These are phyloP conservation scores for Podiceps cristatus DNA, from an alignment of 2,113 vertebrate genomes.

Conservation along the genomic window DNA sequence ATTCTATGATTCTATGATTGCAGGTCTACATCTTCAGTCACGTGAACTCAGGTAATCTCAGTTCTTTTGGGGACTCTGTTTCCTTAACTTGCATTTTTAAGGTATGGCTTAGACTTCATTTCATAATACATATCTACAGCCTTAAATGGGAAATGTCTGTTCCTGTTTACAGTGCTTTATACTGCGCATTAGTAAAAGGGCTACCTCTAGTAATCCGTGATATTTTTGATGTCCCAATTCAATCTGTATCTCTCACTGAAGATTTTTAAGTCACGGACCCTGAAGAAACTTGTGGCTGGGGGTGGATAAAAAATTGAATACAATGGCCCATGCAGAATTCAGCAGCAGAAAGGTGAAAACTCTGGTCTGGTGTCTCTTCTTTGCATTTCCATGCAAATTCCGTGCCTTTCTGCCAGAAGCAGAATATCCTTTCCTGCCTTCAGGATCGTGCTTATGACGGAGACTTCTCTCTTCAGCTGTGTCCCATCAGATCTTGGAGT, in stretches of 20 bases:
- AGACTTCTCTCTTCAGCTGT: background rate
- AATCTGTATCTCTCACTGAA: background rate
- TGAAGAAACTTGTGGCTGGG: background rate
- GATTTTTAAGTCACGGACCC: background rate
- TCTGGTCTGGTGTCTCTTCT: background rate
- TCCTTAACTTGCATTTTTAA: background rate
- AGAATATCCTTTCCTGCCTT: background rate
- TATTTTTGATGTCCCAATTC: background rate
- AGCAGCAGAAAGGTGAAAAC: background rate
- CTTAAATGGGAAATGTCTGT: background rate
- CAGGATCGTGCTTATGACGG: background rate
- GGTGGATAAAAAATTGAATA: too few relatives aligned
- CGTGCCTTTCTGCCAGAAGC: background rate
- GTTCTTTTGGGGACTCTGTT: background rate
- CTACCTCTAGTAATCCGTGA: background rate
- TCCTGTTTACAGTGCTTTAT: background rate
- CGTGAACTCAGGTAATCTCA: background rate
- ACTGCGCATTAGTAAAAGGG: background rate
- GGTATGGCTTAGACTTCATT: background rate
- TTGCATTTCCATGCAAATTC: background rate
- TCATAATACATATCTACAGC: background rate
- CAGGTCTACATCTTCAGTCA: background rate
- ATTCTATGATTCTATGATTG: too few relatives aligned
- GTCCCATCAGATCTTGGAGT: background rate
- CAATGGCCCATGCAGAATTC: background rate